Base-by-base conservation (phyloP, 2,888 invertebrate species). In the Plebejus argus region DNA sequence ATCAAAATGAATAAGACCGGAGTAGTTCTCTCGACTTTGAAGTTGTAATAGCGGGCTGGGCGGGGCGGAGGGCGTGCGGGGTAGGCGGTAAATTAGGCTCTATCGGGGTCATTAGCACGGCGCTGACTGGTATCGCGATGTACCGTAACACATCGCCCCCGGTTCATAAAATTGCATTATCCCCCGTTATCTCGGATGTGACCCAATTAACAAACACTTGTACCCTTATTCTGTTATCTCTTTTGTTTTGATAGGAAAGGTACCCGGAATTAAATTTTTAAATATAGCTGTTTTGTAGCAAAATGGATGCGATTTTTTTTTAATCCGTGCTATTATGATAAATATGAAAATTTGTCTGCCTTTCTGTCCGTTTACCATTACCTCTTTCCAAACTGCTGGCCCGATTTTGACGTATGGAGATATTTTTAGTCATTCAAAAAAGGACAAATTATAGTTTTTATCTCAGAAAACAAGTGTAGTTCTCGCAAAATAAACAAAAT, bases 71-170 rank as follows among this genome's bases (percentile, higher is more conserved):
- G 74, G 58, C 45, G 76, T 39, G 76, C 39, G 10, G 39, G 76
- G 45, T 23, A 70, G 56, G 77, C 78, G 85, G 87, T 92, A 90
- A 89, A 91, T 91, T 86, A 86, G 85, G 84, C 86, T 88, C 90
- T 90, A 91, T 91, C 91, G 85, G 87, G 86, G 89, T 91, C 91
- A 91, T 91, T 91, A 92, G 87, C 89, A 84, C 84, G 84, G 85
- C 88, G 85, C 85, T 87, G 87, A 85, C 84, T 84, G 82, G 83
- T 90, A 90, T 90, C 89, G 83, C 84, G 87, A 88, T 89, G 85
- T 86, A 84, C 80, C 80, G 82, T 80, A 81, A 80, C 79, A 81
- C 77, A 77, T 58, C 53, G 49, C 33, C 70, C 70, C 77, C 58
- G 77, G 71, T 77, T 71, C 71, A 53, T 71, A 49, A 23, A 49